Conservation (phyloP, 2,888 invertebrate species). For the Cylindroiulus punctatus region DNA sequence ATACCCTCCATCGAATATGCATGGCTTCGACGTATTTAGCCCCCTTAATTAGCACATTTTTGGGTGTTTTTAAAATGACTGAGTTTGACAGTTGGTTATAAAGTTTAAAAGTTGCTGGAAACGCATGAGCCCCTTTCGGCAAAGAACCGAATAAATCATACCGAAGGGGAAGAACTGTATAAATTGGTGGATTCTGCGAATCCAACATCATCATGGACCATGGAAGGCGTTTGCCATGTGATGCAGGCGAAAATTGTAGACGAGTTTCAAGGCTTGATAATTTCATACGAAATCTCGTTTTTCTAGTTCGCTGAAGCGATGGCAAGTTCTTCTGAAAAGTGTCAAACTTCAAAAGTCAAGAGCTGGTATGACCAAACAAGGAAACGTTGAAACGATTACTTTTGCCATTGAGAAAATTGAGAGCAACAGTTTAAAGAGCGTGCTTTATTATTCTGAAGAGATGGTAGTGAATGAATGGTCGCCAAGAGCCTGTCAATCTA, state of each 20-base stretch:
- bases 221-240: neutral
- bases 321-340: neutral
- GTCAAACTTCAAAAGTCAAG: slow-evolving; percentile 9
- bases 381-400: neutral
- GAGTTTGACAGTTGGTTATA: no score
- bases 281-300: neutral
- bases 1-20: neutral
- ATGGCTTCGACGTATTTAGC: neutral
- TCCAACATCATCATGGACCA: neutral
- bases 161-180: neutral
- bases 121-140: neutral
- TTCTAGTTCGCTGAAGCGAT: neutral
- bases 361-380: neutral
- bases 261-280: neutral
- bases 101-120: no score
- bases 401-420: no score
- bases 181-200: neutral
- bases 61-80: neutral
- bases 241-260: neutral
- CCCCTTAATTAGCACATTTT: neutral
- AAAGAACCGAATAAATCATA: neutral
- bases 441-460: no score
- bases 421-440: no score
- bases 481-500: no score
- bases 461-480: no score